A percentile compares a stretch with the other conserved stretches of the same genome.
Evolutionary conservation across 2,113 vertebrate genomes (phyloP).

Genomic region (Triplophysa dalaica): DNA sequence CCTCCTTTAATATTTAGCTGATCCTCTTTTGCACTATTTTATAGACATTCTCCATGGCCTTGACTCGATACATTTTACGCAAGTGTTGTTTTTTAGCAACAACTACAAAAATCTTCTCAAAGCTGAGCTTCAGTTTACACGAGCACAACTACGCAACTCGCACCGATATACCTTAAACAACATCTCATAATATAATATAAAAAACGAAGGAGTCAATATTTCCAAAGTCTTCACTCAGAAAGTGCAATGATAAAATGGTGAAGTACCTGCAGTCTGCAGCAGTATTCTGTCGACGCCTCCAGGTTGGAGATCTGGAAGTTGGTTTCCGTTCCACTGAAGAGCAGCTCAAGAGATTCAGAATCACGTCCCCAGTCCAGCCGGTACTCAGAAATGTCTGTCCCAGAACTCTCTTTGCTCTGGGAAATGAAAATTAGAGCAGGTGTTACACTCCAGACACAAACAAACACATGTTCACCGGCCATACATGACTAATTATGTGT

Average conservation of each 20-base stretch:
- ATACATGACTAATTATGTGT: constrained; percentile 35
- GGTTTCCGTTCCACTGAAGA: constrained; percentile 83
- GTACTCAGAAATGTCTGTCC: constrained; percentile 92
- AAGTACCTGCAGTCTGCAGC: constrained; percentile 84
- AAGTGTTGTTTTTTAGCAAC: too few species aligned
- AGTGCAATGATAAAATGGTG: background rate
- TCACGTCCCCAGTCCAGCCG: constrained; percentile 91
- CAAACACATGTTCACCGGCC: background rate
- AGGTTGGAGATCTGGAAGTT: constrained; percentile 85
- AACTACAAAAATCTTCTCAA: too few species aligned
- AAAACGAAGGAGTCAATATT: too few species aligned
- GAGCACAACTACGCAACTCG: too few species aligned
- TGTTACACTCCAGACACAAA: constrained; percentile 33
- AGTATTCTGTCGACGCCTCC: constrained; percentile 83
- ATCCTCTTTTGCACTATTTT: too few species aligned
- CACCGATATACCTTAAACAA: too few species aligned
- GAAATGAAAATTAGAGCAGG: constrained; percentile 31
- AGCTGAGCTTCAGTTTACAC: too few species aligned
- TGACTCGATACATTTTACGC: too few species aligned
- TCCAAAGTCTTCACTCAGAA: too few species aligned
- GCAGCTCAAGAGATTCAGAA: constrained; percentile 83
- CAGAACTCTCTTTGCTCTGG: constrained; percentile 91
- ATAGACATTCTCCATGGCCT: too few species aligned
- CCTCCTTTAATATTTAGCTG: too few species aligned
- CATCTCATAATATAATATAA: too few species aligned